Evolutionary conservation across 2,888 invertebrate genomes (phyloP).

Genomic region (Patella depressa): DNA sequence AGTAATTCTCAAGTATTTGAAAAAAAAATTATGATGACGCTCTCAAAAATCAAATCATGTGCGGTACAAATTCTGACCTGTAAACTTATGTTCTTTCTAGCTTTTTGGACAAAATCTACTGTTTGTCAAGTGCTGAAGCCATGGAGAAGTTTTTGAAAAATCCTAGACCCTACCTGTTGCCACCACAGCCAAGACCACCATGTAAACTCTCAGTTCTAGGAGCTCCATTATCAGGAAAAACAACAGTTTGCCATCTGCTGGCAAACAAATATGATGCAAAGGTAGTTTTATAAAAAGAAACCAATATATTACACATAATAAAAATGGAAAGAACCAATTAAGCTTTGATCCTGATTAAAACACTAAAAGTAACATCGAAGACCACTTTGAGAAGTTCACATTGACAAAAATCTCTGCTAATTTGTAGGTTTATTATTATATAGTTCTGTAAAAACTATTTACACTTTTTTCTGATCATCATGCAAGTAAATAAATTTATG

Average conservation of each 20-base stretch:
- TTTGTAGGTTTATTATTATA: too few species aligned
- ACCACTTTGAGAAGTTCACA: too few species aligned
- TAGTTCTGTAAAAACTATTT: too few species aligned
- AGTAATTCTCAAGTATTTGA: too few species aligned
- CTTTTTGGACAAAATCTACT: constrained; percentile 71
- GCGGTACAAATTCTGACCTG: background rate
- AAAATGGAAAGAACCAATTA: too few species aligned
- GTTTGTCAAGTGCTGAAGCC: constrained; percentile 66
- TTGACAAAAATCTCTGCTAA: too few species aligned
- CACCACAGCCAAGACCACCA: constrained; percentile 69
- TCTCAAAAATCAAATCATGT: too few species aligned
- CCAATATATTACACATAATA: too few species aligned
- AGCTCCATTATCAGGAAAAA: constrained; percentile 67
- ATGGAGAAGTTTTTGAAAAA: constrained; percentile 70
- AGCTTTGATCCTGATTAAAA: too few species aligned
- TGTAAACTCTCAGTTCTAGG: constrained; percentile 69
- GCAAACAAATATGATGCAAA: constrained; percentile 68
- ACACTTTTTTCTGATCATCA: too few species aligned
- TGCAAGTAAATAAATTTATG: background rate
- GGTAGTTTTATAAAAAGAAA: constrained; percentile 42
- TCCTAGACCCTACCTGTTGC: constrained; percentile 69
- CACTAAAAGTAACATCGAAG: too few species aligned
- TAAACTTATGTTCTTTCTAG: constrained; percentile 46
- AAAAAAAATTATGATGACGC: too few species aligned
- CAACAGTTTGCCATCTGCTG: constrained; percentile 63